phyloP scores from a whole-genome alignment of 2,113 vertebrate genomes.

The Fulica atra region DNA sequence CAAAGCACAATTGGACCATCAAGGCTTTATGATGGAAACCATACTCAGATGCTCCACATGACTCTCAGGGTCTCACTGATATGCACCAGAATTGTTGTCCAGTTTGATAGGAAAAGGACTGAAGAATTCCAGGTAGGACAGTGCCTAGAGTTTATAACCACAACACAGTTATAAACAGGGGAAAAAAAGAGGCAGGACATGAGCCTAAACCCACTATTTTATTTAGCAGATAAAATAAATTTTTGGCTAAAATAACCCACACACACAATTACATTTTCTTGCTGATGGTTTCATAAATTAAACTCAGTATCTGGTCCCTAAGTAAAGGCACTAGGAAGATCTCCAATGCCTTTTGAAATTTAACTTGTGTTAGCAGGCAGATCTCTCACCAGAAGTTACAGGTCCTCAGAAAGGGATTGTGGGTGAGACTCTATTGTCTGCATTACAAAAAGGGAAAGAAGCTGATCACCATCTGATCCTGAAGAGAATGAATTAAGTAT shows the following conservation, averaged over 20 bases:
- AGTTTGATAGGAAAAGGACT: not conserved
- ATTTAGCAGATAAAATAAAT: not conserved
- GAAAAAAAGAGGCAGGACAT: not conserved
- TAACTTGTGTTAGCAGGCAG: not conserved
- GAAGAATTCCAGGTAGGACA: not conserved
- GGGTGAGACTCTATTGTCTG: not conserved
- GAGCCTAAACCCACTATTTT: accelerated
- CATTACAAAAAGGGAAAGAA: not conserved
- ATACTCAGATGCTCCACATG: not conserved
- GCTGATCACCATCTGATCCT: not conserved
- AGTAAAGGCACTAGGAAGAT: not conserved
- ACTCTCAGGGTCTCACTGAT: accelerated
- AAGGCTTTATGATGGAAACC: not conserved
- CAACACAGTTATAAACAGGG: not conserved
- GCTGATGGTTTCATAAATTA: not conserved
- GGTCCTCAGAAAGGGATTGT: not conserved
- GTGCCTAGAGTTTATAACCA: not conserved
- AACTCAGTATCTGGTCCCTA: not conserved
- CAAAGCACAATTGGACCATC: not conserved
- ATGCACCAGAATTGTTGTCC: not conserved
- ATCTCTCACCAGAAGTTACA: not conserved
- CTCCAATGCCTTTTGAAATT: not conserved
- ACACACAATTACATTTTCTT: not conserved
- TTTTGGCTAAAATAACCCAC: not conserved
- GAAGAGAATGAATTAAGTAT: not conserved